phyloP scores from a whole-genome alignment of 2,113 vertebrate species.

The Neolamprologus tretocephalus region DNA sequence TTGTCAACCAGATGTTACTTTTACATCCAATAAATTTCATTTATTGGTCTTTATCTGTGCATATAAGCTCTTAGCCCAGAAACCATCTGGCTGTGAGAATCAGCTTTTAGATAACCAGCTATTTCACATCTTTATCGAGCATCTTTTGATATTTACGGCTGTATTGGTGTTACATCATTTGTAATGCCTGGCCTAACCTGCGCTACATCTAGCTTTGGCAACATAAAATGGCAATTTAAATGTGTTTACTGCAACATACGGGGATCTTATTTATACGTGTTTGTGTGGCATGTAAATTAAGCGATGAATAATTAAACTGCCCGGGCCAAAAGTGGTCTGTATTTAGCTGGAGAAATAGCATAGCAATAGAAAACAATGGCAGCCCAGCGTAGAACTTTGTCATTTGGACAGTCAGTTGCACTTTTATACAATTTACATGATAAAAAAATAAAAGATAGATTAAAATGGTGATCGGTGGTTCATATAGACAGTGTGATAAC shows the following conservation, averaged over 20 bases:
- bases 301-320: not conserved
- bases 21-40: not conserved
- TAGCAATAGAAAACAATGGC: not conserved
- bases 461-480: not conserved
- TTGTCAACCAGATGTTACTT: not conserved
- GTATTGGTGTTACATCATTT: not conserved
- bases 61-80: not conserved
- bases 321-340: not conserved
- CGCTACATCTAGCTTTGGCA: not conserved
- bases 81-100: not conserved
- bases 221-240: not conserved
- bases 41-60: not conserved
- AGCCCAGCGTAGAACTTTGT: rapidly evolving
- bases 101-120: not conserved
- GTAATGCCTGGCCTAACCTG: not conserved
- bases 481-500: not conserved
- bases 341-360: not conserved
- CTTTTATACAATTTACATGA: not conserved
- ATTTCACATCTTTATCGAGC: not conserved
- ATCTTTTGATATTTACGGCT: not conserved
- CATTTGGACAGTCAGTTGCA: not conserved
- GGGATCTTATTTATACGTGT: not conserved
- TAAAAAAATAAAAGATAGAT: not conserved
- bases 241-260: not conserved
- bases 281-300: not conserved